phyloP scores from a whole-genome alignment of 2,797 vertebrate genomes.

The Pangasius krempfi region DNA sequence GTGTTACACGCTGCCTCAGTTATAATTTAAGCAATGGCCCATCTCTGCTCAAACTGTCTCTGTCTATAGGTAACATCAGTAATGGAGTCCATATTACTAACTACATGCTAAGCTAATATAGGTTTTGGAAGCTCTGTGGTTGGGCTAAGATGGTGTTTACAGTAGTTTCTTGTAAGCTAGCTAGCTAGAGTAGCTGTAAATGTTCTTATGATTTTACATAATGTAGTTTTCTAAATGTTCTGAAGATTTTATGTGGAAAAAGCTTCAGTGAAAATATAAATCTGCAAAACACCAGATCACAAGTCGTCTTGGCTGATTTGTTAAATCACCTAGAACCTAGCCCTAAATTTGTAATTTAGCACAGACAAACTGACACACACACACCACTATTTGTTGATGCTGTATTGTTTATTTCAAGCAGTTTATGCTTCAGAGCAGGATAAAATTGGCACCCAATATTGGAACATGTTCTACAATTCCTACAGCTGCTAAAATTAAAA shows the following conservation, averaged over 20 bases:
- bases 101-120: neutral
- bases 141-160: neutral
- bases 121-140: neutral
- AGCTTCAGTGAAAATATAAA: neutral
- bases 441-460: constrained; percentile 19
- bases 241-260: neutral
- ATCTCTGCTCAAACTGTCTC: neutral
- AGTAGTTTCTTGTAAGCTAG: neutral
- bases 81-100: neutral
- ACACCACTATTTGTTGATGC: constrained; percentile 25
- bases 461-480: constrained; percentile 7
- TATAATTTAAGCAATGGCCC: neutral
- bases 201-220: neutral
- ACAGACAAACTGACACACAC: neutral
- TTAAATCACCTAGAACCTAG: neutral
- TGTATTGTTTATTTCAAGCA: constrained; percentile 54
- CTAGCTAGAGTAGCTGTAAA: neutral
- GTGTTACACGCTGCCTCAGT: neutral
- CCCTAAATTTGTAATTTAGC: neutral
- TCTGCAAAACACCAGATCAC: neutral
- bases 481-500: constrained; percentile 29
- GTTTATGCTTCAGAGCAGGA: constrained; percentile 34
- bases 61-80: neutral
- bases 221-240: neutral
- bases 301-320: neutral